Conservation (phyloP, 2,888 invertebrate species). For the Lepetodrilus schrolli region DNA sequence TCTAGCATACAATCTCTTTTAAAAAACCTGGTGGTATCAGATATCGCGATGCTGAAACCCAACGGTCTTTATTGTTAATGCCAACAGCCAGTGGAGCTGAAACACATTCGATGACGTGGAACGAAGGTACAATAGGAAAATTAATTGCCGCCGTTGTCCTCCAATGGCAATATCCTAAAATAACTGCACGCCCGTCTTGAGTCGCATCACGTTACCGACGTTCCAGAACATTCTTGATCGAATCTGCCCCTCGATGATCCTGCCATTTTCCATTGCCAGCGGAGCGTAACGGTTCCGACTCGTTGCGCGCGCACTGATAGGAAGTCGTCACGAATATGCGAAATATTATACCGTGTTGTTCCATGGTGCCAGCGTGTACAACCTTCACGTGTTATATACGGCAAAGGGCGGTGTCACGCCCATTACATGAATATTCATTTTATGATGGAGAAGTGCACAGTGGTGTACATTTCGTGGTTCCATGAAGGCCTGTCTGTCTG, state of each 20-base stretch:
- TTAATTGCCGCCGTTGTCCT: constrained; percentile 2
- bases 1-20: too few species aligned
- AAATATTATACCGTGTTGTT: not conserved
- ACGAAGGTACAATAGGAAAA: not conserved
- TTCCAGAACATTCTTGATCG: not conserved
- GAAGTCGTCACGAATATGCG: not conserved
- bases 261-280: not conserved
- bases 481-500: too few species aligned
- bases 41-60: not conserved
- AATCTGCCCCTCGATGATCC: not conserved
- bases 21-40: not conserved
- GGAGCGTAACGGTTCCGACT: constrained; percentile 5
- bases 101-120: not conserved
- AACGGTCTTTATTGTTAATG: not conserved
- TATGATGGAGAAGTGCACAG: too few species aligned
- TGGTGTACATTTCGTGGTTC: too few species aligned
- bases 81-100: not conserved
- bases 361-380: too few species aligned
- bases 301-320: not conserved
- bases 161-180: not conserved
- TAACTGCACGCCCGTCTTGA: not conserved
- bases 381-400: too few species aligned
- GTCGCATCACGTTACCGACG: not conserved
- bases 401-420: too few species aligned
- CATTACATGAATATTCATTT: too few species aligned